phyloP scores from a whole-genome alignment of 2,797 vertebrate genomes.

The Serranus cabrilla region DNA sequence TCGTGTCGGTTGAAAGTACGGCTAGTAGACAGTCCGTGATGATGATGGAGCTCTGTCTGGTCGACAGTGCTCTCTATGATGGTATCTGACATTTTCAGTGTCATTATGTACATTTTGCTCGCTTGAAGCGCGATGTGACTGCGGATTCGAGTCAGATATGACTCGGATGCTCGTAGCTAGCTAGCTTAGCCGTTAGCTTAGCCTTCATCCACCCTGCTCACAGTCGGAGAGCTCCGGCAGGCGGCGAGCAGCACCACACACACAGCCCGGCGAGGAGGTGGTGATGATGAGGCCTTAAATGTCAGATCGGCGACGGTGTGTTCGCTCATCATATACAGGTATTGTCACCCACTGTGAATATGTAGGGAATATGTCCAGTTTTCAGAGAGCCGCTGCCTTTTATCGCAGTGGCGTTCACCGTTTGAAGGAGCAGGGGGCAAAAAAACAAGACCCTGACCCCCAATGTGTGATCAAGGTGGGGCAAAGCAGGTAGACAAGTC shows the following conservation, averaged over 20 bases:
- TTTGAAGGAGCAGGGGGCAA: background rate
- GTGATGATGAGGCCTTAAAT: constrained; percentile 74
- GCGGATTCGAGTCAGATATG: constrained; percentile 40
- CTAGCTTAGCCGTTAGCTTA: constrained; percentile 57
- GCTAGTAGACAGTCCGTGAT: constrained; percentile 3
- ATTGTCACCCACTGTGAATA: background rate
- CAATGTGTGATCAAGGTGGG: background rate
- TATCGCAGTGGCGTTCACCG: background rate
- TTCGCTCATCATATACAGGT: constrained; percentile 66
- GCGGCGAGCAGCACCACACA: constrained; percentile 29
- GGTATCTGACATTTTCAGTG: constrained; percentile 11
- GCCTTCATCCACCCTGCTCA: constrained; percentile 18
- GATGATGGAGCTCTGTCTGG: constrained; percentile 58
- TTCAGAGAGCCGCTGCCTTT: background rate
- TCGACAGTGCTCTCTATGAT: background rate
- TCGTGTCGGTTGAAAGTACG: constrained; percentile 44
- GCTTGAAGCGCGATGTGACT: constrained; percentile 47
- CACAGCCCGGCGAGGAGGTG: constrained; percentile 56
- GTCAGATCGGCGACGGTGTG: constrained; percentile 45
- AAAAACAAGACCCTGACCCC: background rate
- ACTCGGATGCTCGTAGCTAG: constrained; percentile 30
- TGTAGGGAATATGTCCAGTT: background rate
- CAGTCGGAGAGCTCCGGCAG: constrained; percentile 19
- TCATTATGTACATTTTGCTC: background rate
- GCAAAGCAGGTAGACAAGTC: background rate